Percentiles rank a stretch among this genome's conserved stretches.
Evolutionary conservation across 2,888 invertebrate genomes (phyloP).

Genomic region (Troides aeacus): DNA sequence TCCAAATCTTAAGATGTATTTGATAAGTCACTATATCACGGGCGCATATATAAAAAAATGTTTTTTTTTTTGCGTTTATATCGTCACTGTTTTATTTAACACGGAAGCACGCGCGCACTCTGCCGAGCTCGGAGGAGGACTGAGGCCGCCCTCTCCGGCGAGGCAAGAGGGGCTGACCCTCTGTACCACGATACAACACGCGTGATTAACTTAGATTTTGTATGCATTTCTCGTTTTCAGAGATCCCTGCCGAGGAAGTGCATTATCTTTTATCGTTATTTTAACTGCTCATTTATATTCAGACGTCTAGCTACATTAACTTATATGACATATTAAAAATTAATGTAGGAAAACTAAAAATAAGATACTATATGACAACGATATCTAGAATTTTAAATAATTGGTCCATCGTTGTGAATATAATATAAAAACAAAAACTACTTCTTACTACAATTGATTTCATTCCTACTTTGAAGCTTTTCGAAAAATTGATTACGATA

Average conservation of each 20-base stretch:
- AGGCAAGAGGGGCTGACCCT: conserved; percentile 65
- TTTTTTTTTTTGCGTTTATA: conserved; percentile 45
- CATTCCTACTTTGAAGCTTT: too few species aligned
- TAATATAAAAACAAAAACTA: too few species aligned
- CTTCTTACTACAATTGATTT: too few species aligned
- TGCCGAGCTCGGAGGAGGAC: conserved; percentile 60
- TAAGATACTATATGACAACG: too few species aligned
- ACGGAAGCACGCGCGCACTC: conserved; percentile 46
- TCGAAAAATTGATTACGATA: too few species aligned
- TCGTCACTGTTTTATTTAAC: conserved; percentile 44
- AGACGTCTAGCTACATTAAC: too few species aligned
- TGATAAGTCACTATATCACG: conserved; percentile 62
- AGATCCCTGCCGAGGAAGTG: conserved; percentile 11
- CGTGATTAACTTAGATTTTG: conserved; percentile 51
- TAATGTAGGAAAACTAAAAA: too few species aligned
- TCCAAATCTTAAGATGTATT: conserved; percentile 55
- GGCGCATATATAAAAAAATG: conserved; percentile 54
- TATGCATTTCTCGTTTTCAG: conserved; percentile 48
- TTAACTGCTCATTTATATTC: too few species aligned
- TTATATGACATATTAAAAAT: too few species aligned
- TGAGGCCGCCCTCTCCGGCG: conserved; percentile 58
- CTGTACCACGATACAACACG: conserved; percentile 42
- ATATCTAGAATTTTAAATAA: too few species aligned
- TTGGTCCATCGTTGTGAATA: too few species aligned
- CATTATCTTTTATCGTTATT: not conserved